Evolutionary conservation across 2,888 invertebrate genomes (phyloP), one percentile per base, ranked within the genome.

Genomic region (Coelinius sp.): DNA sequence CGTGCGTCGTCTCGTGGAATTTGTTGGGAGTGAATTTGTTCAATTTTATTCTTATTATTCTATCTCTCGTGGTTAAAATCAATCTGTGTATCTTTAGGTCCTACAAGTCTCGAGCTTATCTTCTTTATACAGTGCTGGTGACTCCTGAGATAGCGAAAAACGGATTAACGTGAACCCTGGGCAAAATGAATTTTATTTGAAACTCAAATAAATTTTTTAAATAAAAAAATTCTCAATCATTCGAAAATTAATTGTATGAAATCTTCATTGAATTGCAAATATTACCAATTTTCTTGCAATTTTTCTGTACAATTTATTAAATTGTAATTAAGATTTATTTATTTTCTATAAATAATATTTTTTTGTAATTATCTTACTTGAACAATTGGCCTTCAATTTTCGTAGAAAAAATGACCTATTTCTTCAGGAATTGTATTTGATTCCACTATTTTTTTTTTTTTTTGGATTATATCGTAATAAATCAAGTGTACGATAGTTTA

Each of bases 61-160:
- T 17, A 46, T 14, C 25, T 62, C 5, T 27, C 17, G 6, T 35
- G 31, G 10, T 17, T 17, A 27, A 6, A 35, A 59, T 20, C 10
- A n/a, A 59, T 59, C 35, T 59, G 59, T 35, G 59, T 59, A 59
- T 6, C 17, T 35, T 31, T 14, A 31, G 31, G 27, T 56, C 25
- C 53, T 24, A n/a, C n/a, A 8, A 27, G 63, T 64, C 71, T 46
- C 25, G 62, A 49, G 75, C 75, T 75, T 75, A 73, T 75, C 75
- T 75, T 71, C 70, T 66, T 68, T 62, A 46, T 70, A 75, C 68
- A 72, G 27, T 62, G 53, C 38, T 14, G 67, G 71, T 70, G 68
- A 62, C 65, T 70, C 65, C 66, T 69, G 56, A 71, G 71, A 66
- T 69, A 67, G 66, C 17, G 14, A 35, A 27, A 31, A n/a, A 12